These are phyloP conservation scores for Pteronotus mesoamericanus DNA, from an alignment of 2,797 vertebrate genomes.

Conservation along the genomic window DNA sequence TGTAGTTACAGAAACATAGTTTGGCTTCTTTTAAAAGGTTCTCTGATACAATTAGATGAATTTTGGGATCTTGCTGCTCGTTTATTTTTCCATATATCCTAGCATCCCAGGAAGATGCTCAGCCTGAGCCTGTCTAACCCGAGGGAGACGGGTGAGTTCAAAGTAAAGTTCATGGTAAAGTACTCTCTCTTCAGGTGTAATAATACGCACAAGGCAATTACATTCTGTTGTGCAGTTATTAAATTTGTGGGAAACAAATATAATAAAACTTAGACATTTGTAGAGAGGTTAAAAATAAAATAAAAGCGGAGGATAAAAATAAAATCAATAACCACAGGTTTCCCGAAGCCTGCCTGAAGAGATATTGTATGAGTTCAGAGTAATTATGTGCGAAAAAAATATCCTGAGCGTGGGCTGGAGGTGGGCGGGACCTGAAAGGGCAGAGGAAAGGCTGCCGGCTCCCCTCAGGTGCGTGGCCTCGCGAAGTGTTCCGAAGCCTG, in stretches of 20 bases:
- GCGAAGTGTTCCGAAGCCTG: fast-evolving
- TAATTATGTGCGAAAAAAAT: background rate
- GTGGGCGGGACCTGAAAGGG: background rate
- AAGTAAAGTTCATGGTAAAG: background rate
- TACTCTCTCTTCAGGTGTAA: background rate
- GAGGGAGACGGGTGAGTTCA: background rate
- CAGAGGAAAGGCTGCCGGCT: background rate
- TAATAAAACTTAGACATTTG: constrained; percentile 54
- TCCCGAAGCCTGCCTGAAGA: background rate
- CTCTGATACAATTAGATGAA: background rate
- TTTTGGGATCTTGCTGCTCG: background rate
- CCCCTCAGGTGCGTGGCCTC: fast-evolving
- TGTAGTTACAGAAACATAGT: background rate
- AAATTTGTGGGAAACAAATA: constrained; percentile 30
- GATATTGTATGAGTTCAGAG: background rate
- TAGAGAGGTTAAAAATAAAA: constrained; percentile 41
- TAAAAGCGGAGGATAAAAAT: background rate
- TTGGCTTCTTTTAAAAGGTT: background rate
- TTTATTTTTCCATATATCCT: background rate
- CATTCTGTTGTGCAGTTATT: constrained; percentile 33
- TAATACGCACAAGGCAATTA: background rate
- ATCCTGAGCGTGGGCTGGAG: background rate
- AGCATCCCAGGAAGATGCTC: background rate
- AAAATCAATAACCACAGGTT: background rate
- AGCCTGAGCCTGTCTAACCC: background rate